phyloP scores from a whole-genome alignment of 2,888 invertebrate species.

The Sturmia bella region DNA sequence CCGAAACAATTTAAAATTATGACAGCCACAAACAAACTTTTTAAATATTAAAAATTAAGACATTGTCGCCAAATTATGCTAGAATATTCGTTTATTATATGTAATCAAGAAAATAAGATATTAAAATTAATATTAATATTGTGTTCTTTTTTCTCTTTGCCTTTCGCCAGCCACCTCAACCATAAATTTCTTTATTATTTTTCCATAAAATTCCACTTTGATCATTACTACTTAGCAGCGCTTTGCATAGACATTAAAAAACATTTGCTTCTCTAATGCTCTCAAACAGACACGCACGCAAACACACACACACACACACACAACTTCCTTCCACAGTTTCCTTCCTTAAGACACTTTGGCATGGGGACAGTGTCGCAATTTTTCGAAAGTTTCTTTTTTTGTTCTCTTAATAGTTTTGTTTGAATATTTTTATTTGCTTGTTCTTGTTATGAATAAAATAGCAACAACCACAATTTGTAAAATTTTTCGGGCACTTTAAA shows the following conservation, averaged over 20 bases:
- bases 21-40: neutral
- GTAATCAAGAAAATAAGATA: too few relatives aligned
- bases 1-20: constrained; percentile 19
- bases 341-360: constrained; percentile 6
- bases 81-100: too few relatives aligned
- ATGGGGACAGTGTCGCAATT: constrained; percentile 31
- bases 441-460: neutral
- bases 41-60: neutral
- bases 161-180: neutral
- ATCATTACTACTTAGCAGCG: constrained; percentile 29
- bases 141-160: neutral
- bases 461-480: constrained; percentile 55
- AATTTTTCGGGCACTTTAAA: constrained; percentile 42
- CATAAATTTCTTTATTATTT: constrained; percentile 27
- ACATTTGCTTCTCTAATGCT: neutral
- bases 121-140: neutral
- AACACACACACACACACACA: neutral
- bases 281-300: neutral
- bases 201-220: constrained; percentile 17
- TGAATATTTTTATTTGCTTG: constrained; percentile 18
- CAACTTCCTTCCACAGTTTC: constrained; percentile 10
- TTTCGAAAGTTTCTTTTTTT: too few relatives aligned
- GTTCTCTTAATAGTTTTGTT: constrained; percentile 13
- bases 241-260: constrained; percentile 12
- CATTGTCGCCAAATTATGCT: too few relatives aligned